These are phyloP conservation scores for Plestiodon gilberti DNA, from an alignment of 2,113 vertebrate genomes.

Conservation along the genomic window DNA sequence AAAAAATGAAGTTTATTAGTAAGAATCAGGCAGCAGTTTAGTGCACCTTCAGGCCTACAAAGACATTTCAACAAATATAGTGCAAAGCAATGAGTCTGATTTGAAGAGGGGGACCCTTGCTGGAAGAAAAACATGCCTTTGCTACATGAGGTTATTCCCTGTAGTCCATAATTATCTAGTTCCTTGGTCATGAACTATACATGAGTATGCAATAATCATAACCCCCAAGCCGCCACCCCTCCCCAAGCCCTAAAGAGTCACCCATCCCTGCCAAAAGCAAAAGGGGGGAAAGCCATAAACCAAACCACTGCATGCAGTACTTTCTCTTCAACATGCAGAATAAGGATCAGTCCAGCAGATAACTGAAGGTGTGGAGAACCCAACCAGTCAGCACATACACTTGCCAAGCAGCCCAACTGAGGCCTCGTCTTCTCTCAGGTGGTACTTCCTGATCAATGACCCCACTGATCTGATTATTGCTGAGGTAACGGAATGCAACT, in stretches of 20 bases:
- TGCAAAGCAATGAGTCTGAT: constrained; percentile 25
- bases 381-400: constrained; percentile 34
- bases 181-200: constrained; percentile 57
- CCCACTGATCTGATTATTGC: constrained; percentile 75
- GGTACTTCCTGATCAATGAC: constrained; percentile 47
- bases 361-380: constrained; percentile 38
- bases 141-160: constrained; percentile 67
- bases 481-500: constrained; percentile 66
- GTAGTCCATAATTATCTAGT: constrained; percentile 45
- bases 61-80: constrained; percentile 73
- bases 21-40: constrained; percentile 71
- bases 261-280: constrained; percentile 6
- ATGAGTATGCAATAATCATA: constrained; percentile 58
- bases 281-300: not conserved
- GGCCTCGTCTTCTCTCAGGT: constrained; percentile 23
- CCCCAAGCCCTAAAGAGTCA: constrained; percentile 44
- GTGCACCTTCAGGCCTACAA: constrained; percentile 81
- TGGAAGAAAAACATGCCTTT: constrained; percentile 62
- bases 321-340: constrained; percentile 51
- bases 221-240: constrained; percentile 40
- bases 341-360: constrained; percentile 39
- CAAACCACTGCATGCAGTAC: constrained; percentile 45
- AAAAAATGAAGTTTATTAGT: constrained; percentile 30
- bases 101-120: constrained; percentile 48
- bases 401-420: constrained; percentile 35